Evolutionary conservation across 2,888 invertebrate genomes (phyloP), one percentile per base, ranked within the genome.

Genomic region (Allacma fusca): DNA sequence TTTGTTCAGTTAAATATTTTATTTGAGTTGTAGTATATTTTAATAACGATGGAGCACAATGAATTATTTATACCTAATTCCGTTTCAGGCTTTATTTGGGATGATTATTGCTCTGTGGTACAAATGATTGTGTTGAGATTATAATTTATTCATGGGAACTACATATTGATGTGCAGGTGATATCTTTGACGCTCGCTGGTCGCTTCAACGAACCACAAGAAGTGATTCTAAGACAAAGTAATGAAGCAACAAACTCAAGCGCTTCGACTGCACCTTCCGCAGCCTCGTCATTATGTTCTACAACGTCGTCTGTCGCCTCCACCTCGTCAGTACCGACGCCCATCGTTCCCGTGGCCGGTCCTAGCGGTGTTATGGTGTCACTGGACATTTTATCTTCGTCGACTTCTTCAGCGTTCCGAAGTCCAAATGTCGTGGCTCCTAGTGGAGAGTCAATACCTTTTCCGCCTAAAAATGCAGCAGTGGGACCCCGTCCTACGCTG

Each of bases 391-490:
- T 79, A 57, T 79, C 82, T 19, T 80, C 81, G 2, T 79, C 81
- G 1, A 78, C 83, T n/a, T 75, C 83, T 23, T 81, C 83, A 28
- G 83, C 85, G 76, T 88, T 88, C 83, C 85, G 86, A 77, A 87
- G 88, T 79, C 96, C 96, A 67, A 95, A 95, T 88, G 95, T 95
- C 81, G 93, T 95, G 81, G 94, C 94, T 82, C 94, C 84, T 80
- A 86, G 87, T 71, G 83, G 82, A 23, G 81, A 82, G 71, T 70
- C 82, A 40, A 84, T 82, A 77, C 84, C 84, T 28, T 79, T 79
- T 43, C 83, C 80, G 70, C 81, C 84, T 62, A 82, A 82, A 76
- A 79, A 87, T 87, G 62, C 80, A 34, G 40, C 84, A 76, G 81
- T 88, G 89, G 85, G 88, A 90, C 83, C 89, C 88, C 86, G 73